phyloP scores from a whole-genome alignment of 2,888 invertebrate species.

The Notodonta ziczac region DNA sequence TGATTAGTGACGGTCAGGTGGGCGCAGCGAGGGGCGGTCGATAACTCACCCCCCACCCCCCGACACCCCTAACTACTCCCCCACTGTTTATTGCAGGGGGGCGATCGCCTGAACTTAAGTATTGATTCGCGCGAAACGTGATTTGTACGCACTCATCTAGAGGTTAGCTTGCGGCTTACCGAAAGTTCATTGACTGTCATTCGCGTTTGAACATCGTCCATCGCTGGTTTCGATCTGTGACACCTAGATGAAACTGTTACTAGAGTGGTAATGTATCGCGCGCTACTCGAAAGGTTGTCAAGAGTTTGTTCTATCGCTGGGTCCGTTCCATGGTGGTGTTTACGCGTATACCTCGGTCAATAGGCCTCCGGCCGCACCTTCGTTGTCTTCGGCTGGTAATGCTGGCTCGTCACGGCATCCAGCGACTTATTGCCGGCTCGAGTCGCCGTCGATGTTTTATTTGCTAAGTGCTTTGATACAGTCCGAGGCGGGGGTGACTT shows the following conservation, averaged over 20 bases:
- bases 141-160: conserved; percentile 84
- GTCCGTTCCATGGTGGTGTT: conserved; percentile 65
- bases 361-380: conserved; percentile 77
- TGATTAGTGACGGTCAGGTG: conserved; percentile 85
- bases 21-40: conserved; percentile 66
- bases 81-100: conserved; percentile 81
- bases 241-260: neutral
- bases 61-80: conserved; percentile 65
- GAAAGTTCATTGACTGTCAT: conserved; percentile 52
- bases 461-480: conserved; percentile 76
- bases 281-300: conserved; percentile 23
- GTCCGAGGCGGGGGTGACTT: conserved; percentile 60
- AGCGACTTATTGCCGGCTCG: conserved; percentile 65
- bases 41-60: conserved; percentile 62
- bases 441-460: conserved; percentile 67
- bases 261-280: conserved; percentile 40
- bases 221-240: conserved; percentile 30
- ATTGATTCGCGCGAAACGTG: conserved; percentile 85
- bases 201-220: conserved; percentile 45
- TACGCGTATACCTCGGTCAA: conserved; percentile 80
- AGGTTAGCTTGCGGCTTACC: conserved; percentile 72
- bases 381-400: conserved; percentile 75
- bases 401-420: conserved; percentile 77
- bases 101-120: conserved; percentile 84
- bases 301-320: conserved; percentile 29